Evolutionary conservation across 2,113 vertebrate genomes (phyloP).

Genomic region (Tylochromis polylepis): DNA sequence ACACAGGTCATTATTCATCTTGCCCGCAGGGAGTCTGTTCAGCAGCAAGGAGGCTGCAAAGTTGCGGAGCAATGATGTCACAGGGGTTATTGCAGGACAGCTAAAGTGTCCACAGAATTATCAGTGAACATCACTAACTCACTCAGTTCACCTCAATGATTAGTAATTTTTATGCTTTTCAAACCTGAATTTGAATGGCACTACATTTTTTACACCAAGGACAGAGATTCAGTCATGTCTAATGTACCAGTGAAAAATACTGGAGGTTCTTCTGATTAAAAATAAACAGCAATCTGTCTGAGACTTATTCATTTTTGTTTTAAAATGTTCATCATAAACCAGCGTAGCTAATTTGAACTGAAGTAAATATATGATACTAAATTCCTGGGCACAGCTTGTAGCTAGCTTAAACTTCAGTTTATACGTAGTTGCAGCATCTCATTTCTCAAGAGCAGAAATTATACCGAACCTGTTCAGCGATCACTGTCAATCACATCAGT

Average conservation of each 20-base stretch:
- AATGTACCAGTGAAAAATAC: neutral
- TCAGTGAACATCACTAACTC: neutral
- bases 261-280: neutral
- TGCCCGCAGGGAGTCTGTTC: conserved; percentile 50
- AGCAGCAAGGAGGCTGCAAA: conserved; percentile 41
- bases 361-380: neutral
- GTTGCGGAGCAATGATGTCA: conserved; percentile 31
- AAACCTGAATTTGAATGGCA: neutral
- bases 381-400: neutral
- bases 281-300: neutral
- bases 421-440: neutral
- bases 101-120: neutral
- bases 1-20: conserved; percentile 68
- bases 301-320: neutral
- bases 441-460: neutral
- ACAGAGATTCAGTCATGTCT: neutral
- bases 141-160: neutral
- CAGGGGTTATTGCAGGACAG: conserved; percentile 59
- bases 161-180: neutral
- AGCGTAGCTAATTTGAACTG: neutral
- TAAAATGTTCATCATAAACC: neutral
- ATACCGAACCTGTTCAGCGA: neutral
- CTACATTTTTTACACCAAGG: neutral
- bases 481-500: neutral
- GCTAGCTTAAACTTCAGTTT: neutral